Evolutionary conservation across 2,113 vertebrate species (phyloP), one percentile per base, ranked within the genome.

Genomic region (Gorsachius goisagi): DNA sequence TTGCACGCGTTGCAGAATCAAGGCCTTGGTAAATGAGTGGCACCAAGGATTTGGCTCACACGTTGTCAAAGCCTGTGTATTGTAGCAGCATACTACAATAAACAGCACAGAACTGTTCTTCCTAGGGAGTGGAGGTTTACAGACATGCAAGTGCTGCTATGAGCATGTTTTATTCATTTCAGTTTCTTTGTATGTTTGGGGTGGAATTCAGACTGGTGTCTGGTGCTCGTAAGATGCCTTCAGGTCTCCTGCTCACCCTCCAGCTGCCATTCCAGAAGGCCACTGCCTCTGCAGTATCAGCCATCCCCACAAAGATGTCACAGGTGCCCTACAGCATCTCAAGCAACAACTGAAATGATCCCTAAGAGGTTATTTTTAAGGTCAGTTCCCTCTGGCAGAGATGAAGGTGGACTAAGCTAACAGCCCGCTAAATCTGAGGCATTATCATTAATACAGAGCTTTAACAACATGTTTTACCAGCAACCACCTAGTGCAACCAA

Each of bases 41-140:
- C 58, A 53, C 26, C 44, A 49, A 75, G 69, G 67, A 41, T 56
- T 60, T 47, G 45, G 47, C 44, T 75, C 13, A 5, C 5, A 13
- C 1, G 0, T 30, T 39, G 56, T 35, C 0, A 1, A 83, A 78
- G 47, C 14, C 56, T 37, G 4, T n/a, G 50, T 19, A 21, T 24
- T 37, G 64, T 24, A 74, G 73, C 69, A 74, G 60, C 60, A 35
- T 9, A 23, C 17, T 33, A 41, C 0, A 86, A 30, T 26, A 72
- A 62, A 78, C 1, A 87, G 44, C 64, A 84, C n/a, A 63, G 68
- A 16, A 20, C 26, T 63, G 17, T 53, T 66, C 55, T 77, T 68
- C 44, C 21, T 52, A 28, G 32, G 13, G 19, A 72, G 3, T 4
- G 12, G 24, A 9, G 5, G 12, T 50, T 86, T 63, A 50, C 50